phyloP scores from a whole-genome alignment of 2,113 vertebrate genomes.

The Limnothrissa miodon region DNA sequence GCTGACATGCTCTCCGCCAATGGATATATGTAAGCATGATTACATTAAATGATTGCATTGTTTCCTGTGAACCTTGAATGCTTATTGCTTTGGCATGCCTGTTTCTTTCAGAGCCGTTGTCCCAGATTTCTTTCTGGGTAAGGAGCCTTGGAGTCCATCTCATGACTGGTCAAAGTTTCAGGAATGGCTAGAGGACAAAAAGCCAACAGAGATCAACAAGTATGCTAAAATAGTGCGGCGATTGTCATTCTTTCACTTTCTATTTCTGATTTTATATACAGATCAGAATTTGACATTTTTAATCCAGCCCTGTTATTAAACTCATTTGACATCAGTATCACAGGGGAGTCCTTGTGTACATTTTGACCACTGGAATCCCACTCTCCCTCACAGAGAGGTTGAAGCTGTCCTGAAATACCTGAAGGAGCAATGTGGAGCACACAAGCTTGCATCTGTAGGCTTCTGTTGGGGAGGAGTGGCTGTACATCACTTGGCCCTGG shows the following conservation, averaged over 20 bases:
- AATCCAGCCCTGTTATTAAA: neutral
- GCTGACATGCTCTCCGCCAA: constrained; percentile 83
- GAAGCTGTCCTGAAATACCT: constrained; percentile 71
- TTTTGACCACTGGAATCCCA: no score
- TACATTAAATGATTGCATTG: constrained; percentile 8
- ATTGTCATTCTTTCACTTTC: neutral
- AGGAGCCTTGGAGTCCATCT: constrained; percentile 79
- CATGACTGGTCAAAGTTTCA: constrained; percentile 78
- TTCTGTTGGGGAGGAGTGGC: constrained; percentile 81
- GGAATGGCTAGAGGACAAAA: constrained; percentile 79
- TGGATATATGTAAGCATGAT: constrained; percentile 84
- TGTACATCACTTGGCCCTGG: constrained; percentile 71
- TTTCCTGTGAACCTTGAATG: neutral
- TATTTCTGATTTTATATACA: neutral
- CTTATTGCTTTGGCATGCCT: neutral
- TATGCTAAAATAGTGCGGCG: constrained; percentile 46
- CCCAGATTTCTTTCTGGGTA: constrained; percentile 87
- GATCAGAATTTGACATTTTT: neutral
- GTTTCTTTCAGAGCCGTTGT: constrained; percentile 71
- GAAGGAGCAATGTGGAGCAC: constrained; percentile 66
- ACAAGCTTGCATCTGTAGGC: constrained; percentile 62
- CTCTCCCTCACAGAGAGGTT: constrained; percentile 64
- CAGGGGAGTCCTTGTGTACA: neutral
- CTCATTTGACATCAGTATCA: neutral
- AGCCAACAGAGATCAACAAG: constrained; percentile 80